A percentile compares a stretch with the other conserved stretches of the same genome.
Conservation (phyloP, 1,140 invertebrate species). For the Drosophila kanapiae region DNA sequence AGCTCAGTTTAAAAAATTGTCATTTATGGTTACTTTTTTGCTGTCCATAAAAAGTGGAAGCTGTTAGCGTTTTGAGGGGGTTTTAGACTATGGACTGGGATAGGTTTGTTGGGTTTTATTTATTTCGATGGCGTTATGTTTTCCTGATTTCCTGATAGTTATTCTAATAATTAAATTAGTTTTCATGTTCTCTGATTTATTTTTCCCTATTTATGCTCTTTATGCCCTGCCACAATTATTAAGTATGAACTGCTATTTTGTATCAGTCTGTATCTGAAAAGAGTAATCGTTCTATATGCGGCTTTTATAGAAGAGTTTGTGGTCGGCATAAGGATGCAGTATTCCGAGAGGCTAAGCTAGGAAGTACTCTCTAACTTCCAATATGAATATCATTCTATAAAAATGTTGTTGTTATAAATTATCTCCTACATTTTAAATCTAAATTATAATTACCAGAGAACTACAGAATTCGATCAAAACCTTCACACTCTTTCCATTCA, state of each 20-base stretch:
- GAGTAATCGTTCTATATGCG: too few relatives aligned
- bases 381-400: background rate
- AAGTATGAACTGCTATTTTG: too few relatives aligned
- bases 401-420: too few relatives aligned
- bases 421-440: background rate
- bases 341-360: background rate
- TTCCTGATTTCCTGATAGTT: background rate
- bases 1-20: conserved; percentile 67
- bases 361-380: too few relatives aligned
- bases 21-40: conserved; percentile 62
- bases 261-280: background rate
- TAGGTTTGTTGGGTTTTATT: background rate
- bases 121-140: background rate
- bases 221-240: too few relatives aligned
- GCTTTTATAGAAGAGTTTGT: too few relatives aligned
- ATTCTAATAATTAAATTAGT: background rate
- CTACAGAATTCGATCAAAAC: background rate
- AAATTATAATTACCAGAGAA: background rate
- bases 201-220: too few relatives aligned
- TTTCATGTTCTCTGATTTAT: background rate
- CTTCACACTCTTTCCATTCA: conserved; percentile 1
- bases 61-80: background rate
- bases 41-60: conserved; percentile 9
- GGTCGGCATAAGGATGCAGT: too few relatives aligned
- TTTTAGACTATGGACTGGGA: background rate